Evolutionary conservation across 2,797 vertebrate species (phyloP).

Genomic region (Lutjanus campechanus): DNA sequence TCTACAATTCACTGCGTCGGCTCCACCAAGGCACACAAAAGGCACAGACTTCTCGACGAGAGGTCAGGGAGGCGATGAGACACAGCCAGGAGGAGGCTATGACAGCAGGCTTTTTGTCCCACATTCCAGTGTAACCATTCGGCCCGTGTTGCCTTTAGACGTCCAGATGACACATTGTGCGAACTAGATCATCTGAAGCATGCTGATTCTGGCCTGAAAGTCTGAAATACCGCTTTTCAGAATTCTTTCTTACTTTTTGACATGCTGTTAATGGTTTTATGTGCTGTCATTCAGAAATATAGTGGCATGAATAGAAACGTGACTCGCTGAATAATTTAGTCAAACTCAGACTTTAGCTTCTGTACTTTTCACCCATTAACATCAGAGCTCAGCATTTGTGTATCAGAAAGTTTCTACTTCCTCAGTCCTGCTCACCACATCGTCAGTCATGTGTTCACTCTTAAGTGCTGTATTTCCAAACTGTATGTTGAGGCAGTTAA

Average conservation of each 20-base stretch:
- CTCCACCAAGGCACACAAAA: background rate
- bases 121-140: background rate
- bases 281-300: background rate
- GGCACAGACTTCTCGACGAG: background rate
- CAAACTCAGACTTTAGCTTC: background rate
- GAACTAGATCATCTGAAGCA: background rate
- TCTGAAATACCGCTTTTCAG: background rate
- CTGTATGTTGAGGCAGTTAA: background rate
- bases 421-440: slow-evolving; percentile 1
- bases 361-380: slow-evolving; percentile 2
- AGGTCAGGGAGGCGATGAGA: background rate
- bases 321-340: slow-evolving; percentile 21
- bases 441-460: background rate
- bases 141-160: too few species aligned
- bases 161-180: background rate
- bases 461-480: background rate
- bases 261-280: background rate
- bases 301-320: background rate
- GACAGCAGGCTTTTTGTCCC: background rate
- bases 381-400: background rate
- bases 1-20: background rate
- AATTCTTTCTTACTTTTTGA: background rate
- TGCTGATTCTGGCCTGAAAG: background rate
- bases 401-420: background rate
- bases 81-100: too few species aligned